phyloP scores from a whole-genome alignment of 2,113 vertebrate species.

The Tachysurus vachellii region DNA sequence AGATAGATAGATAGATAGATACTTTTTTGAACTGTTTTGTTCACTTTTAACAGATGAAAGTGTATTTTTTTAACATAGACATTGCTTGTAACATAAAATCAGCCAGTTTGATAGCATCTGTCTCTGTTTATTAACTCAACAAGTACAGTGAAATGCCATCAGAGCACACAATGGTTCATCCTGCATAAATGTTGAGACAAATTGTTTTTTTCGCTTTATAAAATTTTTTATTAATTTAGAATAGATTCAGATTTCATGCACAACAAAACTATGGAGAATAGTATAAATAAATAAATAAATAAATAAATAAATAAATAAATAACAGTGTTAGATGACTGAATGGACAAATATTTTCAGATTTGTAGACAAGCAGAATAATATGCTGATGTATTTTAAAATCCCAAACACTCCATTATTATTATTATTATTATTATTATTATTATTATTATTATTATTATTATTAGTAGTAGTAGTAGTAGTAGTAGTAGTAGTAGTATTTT shows the following conservation, averaged over 20 bases:
- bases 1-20: too few relatives aligned
- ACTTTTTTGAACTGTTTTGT: too few relatives aligned
- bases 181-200: slow-evolving; percentile 74
- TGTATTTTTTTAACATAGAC: too few relatives aligned
- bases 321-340: slow-evolving; percentile 76
- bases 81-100: background rate
- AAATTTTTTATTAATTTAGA: slow-evolving; percentile 84
- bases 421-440: slow-evolving; percentile 1
- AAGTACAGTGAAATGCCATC: slow-evolving; percentile 92
- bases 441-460: slow-evolving; percentile 17
- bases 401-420: slow-evolving; percentile 45
- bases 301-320: slow-evolving; percentile 71
- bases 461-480: slow-evolving; percentile 9
- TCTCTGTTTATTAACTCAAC: slow-evolving; percentile 92
- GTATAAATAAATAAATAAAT: slow-evolving; percentile 61
- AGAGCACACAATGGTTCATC: slow-evolving; percentile 92
- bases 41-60: too few relatives aligned
- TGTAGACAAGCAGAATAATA: slow-evolving; percentile 77
- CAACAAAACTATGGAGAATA: slow-evolving; percentile 84
- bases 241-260: slow-evolving; percentile 89
- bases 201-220: slow-evolving; percentile 80
- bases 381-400: slow-evolving; percentile 75
- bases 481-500: background rate
- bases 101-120: slow-evolving; percentile 53
- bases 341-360: slow-evolving; percentile 77